A percentile compares a stretch with the other conserved stretches of the same genome.
These are phyloP conservation scores for Spodoptera litura DNA, from an alignment of 1,140 invertebrate species.

Conservation along the genomic window DNA sequence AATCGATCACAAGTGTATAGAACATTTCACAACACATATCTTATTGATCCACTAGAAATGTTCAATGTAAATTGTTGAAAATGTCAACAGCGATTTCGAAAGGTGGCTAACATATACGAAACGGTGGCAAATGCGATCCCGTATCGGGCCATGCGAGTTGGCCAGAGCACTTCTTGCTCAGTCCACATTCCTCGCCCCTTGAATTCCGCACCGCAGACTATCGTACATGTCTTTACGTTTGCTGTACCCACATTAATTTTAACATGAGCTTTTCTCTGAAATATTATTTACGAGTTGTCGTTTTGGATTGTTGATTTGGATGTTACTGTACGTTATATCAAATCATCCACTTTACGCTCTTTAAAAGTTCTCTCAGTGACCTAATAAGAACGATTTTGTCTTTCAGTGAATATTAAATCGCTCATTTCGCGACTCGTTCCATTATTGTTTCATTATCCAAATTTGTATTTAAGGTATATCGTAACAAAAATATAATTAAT, in stretches of 20 bases:
- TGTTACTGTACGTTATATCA: not conserved
- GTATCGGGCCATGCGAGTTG: constrained; percentile 43
- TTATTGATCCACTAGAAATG: not conserved
- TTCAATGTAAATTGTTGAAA: constrained; percentile 18
- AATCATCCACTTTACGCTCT: not conserved
- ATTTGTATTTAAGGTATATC: too few species aligned
- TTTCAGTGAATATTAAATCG: too few species aligned
- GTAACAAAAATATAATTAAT: too few species aligned
- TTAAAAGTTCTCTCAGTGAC: too few species aligned
- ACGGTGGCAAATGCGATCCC: constrained; percentile 41
- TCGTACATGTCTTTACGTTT: constrained; percentile 44
- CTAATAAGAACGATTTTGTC: too few species aligned
- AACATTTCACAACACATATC: not conserved
- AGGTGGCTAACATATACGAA: constrained; percentile 34
- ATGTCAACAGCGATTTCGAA: constrained; percentile 14
- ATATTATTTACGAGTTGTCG: not conserved
- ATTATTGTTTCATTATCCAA: too few species aligned
- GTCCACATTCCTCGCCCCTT: constrained; percentile 71
- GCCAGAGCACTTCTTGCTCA: constrained; percentile 67
- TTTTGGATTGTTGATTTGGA: too few species aligned
- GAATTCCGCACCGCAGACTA: constrained; percentile 66
- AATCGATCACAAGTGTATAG: too few species aligned
- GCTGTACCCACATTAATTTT: constrained; percentile 27
- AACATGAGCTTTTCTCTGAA: constrained; percentile 17
- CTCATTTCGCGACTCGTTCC: too few species aligned